Evolutionary conservation across 2,113 vertebrate genomes (phyloP).

Genomic region (Acrocephalus arundinaceus): DNA sequence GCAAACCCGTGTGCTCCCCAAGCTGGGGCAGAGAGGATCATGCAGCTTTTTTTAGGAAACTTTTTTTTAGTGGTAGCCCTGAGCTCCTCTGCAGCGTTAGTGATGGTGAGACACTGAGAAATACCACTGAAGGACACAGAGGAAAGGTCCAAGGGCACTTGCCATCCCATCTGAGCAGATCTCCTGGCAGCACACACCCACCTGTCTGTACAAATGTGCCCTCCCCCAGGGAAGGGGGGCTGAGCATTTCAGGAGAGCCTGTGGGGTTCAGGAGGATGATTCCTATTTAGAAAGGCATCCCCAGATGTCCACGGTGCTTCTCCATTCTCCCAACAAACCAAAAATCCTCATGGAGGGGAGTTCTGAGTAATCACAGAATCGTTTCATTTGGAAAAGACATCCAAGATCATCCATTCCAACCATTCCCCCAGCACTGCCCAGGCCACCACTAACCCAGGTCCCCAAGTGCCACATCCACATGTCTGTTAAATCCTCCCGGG

Average conservation of each 20-base stretch:
- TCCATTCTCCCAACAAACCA: background rate
- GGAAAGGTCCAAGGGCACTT: background rate
- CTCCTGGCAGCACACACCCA: background rate
- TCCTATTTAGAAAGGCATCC: background rate
- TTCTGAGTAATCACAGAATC: background rate
- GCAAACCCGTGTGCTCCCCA: background rate
- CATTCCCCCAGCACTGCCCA: background rate
- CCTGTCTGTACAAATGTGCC: fast-evolving
- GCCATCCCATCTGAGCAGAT: background rate
- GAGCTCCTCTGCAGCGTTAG: background rate
- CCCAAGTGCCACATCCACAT: background rate
- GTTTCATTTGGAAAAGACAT: background rate
- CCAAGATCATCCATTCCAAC: background rate
- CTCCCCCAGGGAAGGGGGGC: too few relatives aligned
- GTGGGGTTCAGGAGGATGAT: background rate
- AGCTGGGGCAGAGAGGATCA: background rate
- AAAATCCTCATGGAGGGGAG: background rate
- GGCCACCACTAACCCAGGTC: background rate
- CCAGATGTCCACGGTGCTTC: background rate
- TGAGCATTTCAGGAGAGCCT: background rate
- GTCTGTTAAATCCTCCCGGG: background rate
- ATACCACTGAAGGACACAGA: background rate
- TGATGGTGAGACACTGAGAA: background rate
- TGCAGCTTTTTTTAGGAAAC: background rate
- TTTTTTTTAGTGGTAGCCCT: background rate